Evolutionary conservation across 2,113 vertebrate genomes (phyloP), one percentile per base, ranked within the genome.

Genomic region (Caloenas nicobarica): DNA sequence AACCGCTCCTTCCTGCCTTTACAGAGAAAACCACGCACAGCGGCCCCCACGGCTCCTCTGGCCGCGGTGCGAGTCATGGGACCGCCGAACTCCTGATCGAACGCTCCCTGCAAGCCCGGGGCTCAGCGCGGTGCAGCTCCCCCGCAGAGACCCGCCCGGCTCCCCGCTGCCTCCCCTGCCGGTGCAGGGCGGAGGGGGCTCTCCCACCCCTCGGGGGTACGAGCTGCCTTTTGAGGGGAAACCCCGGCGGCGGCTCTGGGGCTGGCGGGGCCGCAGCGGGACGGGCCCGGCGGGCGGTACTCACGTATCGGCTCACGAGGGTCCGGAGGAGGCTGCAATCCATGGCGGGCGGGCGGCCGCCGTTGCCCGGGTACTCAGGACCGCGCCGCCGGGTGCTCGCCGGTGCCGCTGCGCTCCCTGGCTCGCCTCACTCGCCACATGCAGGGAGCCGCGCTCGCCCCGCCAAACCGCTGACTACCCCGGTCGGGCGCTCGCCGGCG

Each of bases 261-360:
- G 18, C 17, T 18, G 40, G 29, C 24, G 53, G 34, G 25, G 15
- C 26, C 24, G 48, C 61, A 3, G 13, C 24, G 18, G 42, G 48
- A 48, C 25, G 25, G 69, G 57, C 68, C 56, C 51, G 3, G 13
- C 53, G n/a, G 21, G 15, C 22, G 9, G 28, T 91, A 98, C 99
- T 99, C 96, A 99, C 99, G 89, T 98, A 99, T 99, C 99, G 98
- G 96, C 97, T 98, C 97, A 99, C 99, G 93, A 99, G 98, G 91
- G 97, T 98, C 97, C 99, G 98, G 62, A 99, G 97, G 40, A 97
- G 97, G 97, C 98, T 99, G 98, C 99, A 98, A 96, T 99, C 99
- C 98, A 99, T 98, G 97, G 95, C 93, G 95, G 88, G 86, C 76
- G 61, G 28, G 70, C 54, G 68, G 61, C 66, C 54, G 62, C 72